A percentile compares a stretch with the other conserved stretches of the same genome.
phyloP scores from a whole-genome alignment of 37 sponge, comb jelly and placozoan species.

The Eunapius fragilis region DNA sequence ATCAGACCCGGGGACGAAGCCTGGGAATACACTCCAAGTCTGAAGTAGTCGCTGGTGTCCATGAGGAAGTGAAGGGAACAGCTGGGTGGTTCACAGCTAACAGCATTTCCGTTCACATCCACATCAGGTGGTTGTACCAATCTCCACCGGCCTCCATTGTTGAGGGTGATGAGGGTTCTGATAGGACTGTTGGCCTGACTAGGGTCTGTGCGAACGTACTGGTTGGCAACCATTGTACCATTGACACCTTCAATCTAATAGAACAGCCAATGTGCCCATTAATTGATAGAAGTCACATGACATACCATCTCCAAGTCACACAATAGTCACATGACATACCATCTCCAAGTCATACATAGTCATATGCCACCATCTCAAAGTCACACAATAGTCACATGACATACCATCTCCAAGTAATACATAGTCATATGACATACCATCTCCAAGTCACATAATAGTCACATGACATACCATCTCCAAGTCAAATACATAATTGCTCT shows the following conservation, averaged over 20 bases:
- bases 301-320: too few species aligned
- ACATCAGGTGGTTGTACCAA: conserved; percentile 64
- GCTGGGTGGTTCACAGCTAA: conserved; percentile 37
- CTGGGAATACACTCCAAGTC: conserved; percentile 68
- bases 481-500: conserved; percentile 13
- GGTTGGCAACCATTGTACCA: conserved; percentile 76
- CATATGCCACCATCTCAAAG: too few species aligned
- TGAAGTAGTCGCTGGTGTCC: conserved; percentile 52
- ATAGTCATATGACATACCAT: too few species aligned
- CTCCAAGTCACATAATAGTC: too few species aligned
- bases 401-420: conserved; percentile 51
- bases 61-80: conserved; percentile 87
- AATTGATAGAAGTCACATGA: too few species aligned
- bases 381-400: too few species aligned
- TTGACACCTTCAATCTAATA: conserved; percentile 65
- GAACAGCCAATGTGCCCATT: conserved; percentile 55
- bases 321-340: too few species aligned
- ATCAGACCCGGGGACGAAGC: conserved; percentile 61
- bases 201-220: conserved; percentile 32
- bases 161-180: conserved; percentile 67
- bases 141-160: conserved; percentile 78
- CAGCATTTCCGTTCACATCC: conserved; percentile 1
- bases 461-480: conserved; percentile 37
- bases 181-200: neutral
- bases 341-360: too few species aligned